A percentile compares a stretch with the other conserved stretches of the same genome.
phyloP scores from a whole-genome alignment of 30 jellyfish, hydroid and myxozoan genomes.

The Hydractinia symbiolongicarpus region DNA sequence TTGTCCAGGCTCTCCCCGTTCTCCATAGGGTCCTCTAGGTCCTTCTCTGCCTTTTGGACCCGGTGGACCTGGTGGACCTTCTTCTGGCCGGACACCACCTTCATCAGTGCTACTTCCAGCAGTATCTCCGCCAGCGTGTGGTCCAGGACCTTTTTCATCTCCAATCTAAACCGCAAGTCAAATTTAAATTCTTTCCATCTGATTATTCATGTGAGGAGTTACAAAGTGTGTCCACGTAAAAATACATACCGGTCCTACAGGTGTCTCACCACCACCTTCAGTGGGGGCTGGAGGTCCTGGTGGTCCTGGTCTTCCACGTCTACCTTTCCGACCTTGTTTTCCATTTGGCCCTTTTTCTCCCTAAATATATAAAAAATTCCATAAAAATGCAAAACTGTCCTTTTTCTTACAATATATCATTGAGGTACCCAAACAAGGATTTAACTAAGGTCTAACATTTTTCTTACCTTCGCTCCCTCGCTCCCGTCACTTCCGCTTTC shows the following conservation, averaged over 20 bases:
- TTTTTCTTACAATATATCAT: neutral
- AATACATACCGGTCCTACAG: conserved; percentile 26
- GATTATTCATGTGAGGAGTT: neutral
- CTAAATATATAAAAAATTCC: conserved; percentile 10
- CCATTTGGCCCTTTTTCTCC: conserved; percentile 33
- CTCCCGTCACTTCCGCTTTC: conserved; percentile 20
- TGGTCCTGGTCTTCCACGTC: conserved; percentile 37
- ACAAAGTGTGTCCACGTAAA: neutral
- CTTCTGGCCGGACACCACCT: conserved; percentile 19
- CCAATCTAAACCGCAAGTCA: neutral
- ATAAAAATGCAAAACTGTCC: neutral
- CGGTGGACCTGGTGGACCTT: conserved; percentile 43
- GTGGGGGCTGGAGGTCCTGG: conserved; percentile 37
- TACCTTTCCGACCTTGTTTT: conserved; percentile 26
- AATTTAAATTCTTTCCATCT: neutral
- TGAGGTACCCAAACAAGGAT: neutral
- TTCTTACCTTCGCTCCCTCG: conserved; percentile 21
- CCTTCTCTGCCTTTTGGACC: conserved; percentile 46
- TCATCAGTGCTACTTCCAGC: conserved; percentile 16
- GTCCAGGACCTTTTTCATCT: conserved; percentile 50
- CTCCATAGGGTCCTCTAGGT: conserved; percentile 55
- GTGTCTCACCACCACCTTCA: conserved; percentile 17
- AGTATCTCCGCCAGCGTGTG: conserved; percentile 3
- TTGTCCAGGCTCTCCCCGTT: conserved; percentile 46
- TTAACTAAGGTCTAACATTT: neutral